Percentiles rank a stretch among this genome's conserved stretches.
These are phyloP conservation scores for Pyxicephalus adspersus DNA, from an alignment of 2,113 vertebrate species.

Conservation along the genomic window DNA sequence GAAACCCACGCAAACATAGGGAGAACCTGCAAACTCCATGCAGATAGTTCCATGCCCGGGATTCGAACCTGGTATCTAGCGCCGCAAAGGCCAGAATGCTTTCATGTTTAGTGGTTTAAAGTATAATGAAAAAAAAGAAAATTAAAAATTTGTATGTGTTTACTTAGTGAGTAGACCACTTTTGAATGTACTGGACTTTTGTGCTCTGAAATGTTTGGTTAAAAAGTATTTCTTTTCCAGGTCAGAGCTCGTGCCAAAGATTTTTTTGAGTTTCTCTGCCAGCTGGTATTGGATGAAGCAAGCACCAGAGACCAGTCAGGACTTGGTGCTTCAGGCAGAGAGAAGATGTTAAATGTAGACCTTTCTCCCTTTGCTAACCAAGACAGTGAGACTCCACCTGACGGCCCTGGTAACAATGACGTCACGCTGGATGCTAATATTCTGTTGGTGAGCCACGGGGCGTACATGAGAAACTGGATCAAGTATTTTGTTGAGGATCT, in stretches of 20 bases:
- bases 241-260: slow-evolving; percentile 83
- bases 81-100: too few relatives aligned
- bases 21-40: too few relatives aligned
- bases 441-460: slow-evolving; percentile 90
- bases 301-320: slow-evolving; percentile 23
- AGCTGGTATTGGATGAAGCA: slow-evolving; percentile 68
- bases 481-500: slow-evolving; percentile 85
- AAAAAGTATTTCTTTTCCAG: slow-evolving; percentile 64
- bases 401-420: slow-evolving; percentile 33
- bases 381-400: slow-evolving; percentile 1
- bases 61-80: too few relatives aligned
- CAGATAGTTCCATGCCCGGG: too few relatives aligned
- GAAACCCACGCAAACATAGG: too few relatives aligned
- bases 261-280: slow-evolving; percentile 87
- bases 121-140: too few relatives aligned
- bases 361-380: slow-evolving; percentile 61
- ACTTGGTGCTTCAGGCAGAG: slow-evolving; percentile 27
- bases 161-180: too few relatives aligned
- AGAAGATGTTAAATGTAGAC: slow-evolving; percentile 58
- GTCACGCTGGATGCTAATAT: slow-evolving; percentile 68
- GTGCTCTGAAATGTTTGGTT: neutral
- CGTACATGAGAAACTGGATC: slow-evolving; percentile 85
- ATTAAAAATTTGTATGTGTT: too few relatives aligned
- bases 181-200: neutral
- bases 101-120: too few relatives aligned